A percentile compares a stretch with the other conserved stretches of the same genome.
Evolutionary conservation across 2,888 invertebrate species (phyloP).

Genomic region (Hydraecia micacea): DNA sequence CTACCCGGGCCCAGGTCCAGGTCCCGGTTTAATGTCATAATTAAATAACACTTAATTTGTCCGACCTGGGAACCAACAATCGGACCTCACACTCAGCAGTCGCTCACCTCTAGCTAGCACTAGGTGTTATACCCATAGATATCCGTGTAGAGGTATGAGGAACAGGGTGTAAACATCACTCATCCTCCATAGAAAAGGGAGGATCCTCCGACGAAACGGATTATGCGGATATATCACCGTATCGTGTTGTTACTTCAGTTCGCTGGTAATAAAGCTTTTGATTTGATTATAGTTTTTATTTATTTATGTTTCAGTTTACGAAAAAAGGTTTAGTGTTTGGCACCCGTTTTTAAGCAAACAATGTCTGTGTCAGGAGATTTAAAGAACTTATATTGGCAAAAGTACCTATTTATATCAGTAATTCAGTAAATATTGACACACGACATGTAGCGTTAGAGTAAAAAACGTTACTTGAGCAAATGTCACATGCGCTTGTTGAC

Average conservation of each 20-base stretch:
- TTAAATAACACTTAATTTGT: too few species aligned
- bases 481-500: conserved; percentile 19
- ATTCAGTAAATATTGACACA: conserved; percentile 23
- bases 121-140: too few species aligned
- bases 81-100: too few species aligned
- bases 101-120: too few species aligned
- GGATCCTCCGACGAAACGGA: neutral
- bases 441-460: conserved; percentile 5
- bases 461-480: conserved; percentile 26
- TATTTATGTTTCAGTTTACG: neutral
- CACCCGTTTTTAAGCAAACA: neutral
- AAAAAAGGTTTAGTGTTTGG: neutral
- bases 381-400: neutral
- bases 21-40: too few species aligned
- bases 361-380: neutral
- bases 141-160: too few species aligned
- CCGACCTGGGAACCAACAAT: too few species aligned
- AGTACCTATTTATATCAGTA: neutral
- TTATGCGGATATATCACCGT: neutral
- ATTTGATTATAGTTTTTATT: neutral
- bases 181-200: too few species aligned
- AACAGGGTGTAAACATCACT: too few species aligned
- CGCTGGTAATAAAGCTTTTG: too few species aligned
- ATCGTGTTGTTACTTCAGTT: too few species aligned
- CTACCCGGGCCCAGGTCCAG: too few species aligned